Conservation (phyloP, 2,888 invertebrate genomes). For the Bruchidius siliquastri region DNA sequence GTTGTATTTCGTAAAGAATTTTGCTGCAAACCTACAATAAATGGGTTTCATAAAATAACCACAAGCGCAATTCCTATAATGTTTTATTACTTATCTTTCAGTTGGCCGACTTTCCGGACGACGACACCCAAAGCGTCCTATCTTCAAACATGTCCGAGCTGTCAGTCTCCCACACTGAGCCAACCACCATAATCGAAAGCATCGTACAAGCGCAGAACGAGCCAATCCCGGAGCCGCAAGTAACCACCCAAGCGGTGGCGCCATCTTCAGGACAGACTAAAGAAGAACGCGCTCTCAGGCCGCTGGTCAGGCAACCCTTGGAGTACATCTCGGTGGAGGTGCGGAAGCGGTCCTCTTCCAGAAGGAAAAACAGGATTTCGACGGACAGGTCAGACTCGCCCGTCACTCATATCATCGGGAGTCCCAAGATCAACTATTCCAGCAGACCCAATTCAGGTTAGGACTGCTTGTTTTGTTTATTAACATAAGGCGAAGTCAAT, state of each 20-base stretch:
- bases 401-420: constrained; percentile 55
- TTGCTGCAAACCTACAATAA: no score
- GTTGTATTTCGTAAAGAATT: no score
- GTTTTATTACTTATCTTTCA: no score
- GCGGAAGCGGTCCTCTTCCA: constrained; percentile 63
- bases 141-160: constrained; percentile 72
- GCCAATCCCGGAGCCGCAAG: constrained; percentile 35
- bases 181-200: constrained; percentile 57
- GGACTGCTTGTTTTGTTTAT: neutral
- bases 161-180: constrained; percentile 65
- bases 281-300: constrained; percentile 55
- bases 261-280: neutral
- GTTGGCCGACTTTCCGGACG: constrained; percentile 52
- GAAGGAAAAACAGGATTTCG: constrained; percentile 58
- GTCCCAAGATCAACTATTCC: constrained; percentile 60
- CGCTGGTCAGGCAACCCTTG: constrained; percentile 66
- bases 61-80: no score
- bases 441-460: constrained; percentile 48
- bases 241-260: constrained; percentile 12
- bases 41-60: no score
- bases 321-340: constrained; percentile 65
- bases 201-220: constrained; percentile 45
- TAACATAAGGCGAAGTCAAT: no score
- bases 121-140: constrained; percentile 69
- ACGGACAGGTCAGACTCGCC: constrained; percentile 66